Conservation (phyloP, 2,113 vertebrate species). For the Crypturellus undulatus region DNA sequence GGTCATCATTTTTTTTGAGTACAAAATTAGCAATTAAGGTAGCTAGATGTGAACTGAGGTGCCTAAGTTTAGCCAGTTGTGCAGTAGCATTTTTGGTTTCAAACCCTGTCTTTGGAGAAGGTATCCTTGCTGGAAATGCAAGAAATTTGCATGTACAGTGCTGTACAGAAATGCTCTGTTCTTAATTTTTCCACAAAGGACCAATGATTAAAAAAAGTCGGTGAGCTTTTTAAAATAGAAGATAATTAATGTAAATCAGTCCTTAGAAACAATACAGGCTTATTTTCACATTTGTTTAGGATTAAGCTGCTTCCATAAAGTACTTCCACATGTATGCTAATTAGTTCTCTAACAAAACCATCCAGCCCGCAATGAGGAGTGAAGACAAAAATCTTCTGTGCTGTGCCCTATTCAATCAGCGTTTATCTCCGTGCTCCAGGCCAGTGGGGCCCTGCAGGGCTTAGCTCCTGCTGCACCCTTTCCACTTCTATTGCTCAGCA, state of each 20-base stretch:
- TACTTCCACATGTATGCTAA: conserved; percentile 80
- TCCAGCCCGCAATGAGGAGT: conserved; percentile 55
- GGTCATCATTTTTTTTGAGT: conserved; percentile 5
- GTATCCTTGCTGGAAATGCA: conserved; percentile 56
- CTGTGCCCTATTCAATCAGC: conserved; percentile 56
- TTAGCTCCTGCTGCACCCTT: background rate
- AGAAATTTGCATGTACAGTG: conserved; percentile 53
- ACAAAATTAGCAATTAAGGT: conserved; percentile 31
- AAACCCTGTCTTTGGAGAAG: conserved; percentile 46
- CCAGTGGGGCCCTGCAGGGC: background rate
- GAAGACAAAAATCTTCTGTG: conserved; percentile 73
- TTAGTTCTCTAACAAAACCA: conserved; percentile 74
- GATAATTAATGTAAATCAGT: conserved; percentile 82
- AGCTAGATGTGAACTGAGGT: background rate
- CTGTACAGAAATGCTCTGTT: conserved; percentile 69
- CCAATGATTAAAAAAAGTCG: conserved; percentile 61
- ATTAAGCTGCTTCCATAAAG: conserved; percentile 78
- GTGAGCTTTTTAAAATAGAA: conserved; percentile 72
- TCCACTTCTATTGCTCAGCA: background rate
- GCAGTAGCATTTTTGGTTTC: background rate
- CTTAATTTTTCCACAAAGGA: conserved; percentile 72
- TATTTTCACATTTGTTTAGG: conserved; percentile 84
- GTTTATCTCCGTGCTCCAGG: conserved; percentile 48
- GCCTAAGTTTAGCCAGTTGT: background rate
- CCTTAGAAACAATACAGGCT: conserved; percentile 75